phyloP scores from a whole-genome alignment of 2,888 invertebrate genomes.

The Cactoblastis cactorum region DNA sequence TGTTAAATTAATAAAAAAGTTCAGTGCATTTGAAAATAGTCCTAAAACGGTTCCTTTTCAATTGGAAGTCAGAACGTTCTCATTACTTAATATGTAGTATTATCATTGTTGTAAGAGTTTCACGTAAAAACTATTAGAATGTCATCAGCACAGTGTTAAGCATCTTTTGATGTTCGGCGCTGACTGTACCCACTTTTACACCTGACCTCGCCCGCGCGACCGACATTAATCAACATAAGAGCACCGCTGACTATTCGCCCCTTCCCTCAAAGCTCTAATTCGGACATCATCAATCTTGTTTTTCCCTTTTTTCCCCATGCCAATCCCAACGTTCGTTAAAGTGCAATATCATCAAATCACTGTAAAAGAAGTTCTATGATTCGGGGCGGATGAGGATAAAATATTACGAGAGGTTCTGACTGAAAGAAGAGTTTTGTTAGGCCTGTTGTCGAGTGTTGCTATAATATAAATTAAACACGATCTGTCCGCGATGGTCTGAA shows the following conservation, averaged over 20 bases:
- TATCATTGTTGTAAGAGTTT: too few relatives aligned
- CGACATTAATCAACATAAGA: constrained; percentile 52
- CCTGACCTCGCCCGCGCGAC: constrained; percentile 20
- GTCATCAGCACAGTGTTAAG: background rate
- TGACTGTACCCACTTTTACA: constrained; percentile 1
- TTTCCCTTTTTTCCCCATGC: constrained; percentile 49
- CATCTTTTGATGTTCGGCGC: background rate
- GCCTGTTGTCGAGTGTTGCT: constrained; percentile 27
- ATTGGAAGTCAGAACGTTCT: too few relatives aligned
- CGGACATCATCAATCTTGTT: constrained; percentile 61
- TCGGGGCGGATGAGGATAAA: constrained; percentile 61
- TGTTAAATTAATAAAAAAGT: too few relatives aligned
- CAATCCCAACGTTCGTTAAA: constrained; percentile 59
- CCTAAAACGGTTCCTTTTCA: too few relatives aligned
- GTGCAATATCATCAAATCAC: constrained; percentile 79
- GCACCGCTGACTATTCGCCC: constrained; percentile 19
- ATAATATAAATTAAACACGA: too few relatives aligned
- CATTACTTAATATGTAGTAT: too few relatives aligned
- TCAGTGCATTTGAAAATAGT: too few relatives aligned
- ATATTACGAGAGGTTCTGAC: constrained; percentile 71
- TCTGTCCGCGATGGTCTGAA: too few relatives aligned
- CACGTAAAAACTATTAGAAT: too few relatives aligned
- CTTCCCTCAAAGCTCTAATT: constrained; percentile 22
- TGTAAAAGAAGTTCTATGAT: constrained; percentile 76
- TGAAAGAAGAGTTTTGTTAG: constrained; percentile 40